Base-by-base conservation (phyloP, 2,888 invertebrate species). In the Tethea ocularis region DNA sequence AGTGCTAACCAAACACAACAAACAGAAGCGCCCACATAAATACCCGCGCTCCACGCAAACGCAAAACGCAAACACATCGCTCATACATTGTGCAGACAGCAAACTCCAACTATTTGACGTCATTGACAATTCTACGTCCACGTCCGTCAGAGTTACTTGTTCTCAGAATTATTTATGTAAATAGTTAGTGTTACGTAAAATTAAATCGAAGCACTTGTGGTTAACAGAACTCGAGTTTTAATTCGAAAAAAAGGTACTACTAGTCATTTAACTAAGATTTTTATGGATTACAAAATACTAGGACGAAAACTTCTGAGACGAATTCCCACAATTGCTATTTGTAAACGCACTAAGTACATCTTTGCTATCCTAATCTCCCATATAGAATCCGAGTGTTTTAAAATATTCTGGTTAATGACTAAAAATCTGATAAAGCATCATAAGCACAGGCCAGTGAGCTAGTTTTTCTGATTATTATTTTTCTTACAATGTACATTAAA, bases 11-110 rank as follows among this genome's bases (percentile, higher is more conserved):
- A 61, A 51, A 67, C 64, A 57, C 63, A 66, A 66, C 63, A 71
- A 68, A 78, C 78, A 77, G 78, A 69, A 80, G 80, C 72, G 67
- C 66, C 62, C 60, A 67, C 70, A 68, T 69, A 69, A 69, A 67
- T 67, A 64, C 59, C 61, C 52, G 62, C 66, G 66, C 66, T 60
- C 54, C 33, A 38, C 68, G 71, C 71, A 65, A 61, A 67, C 62
- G 64, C 72, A 68, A 74, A 77, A 69, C 73, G 52, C 60, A 56
- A 61, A 59, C 62, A 53, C 54, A 41, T 61, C 57, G 38, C 52
- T 36, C 36, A 11, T 29, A 52, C 36, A 36, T 15, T 11, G 51
- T 51, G 59, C 53, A 17, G 51, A 64, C 52, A 62, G 68, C 60
- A 78, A 72, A 77, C 74, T 65, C 57, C 52, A 58, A 61, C 64